phyloP scores from a whole-genome alignment of 2,113 vertebrate species.

The Lonchura striata region DNA sequence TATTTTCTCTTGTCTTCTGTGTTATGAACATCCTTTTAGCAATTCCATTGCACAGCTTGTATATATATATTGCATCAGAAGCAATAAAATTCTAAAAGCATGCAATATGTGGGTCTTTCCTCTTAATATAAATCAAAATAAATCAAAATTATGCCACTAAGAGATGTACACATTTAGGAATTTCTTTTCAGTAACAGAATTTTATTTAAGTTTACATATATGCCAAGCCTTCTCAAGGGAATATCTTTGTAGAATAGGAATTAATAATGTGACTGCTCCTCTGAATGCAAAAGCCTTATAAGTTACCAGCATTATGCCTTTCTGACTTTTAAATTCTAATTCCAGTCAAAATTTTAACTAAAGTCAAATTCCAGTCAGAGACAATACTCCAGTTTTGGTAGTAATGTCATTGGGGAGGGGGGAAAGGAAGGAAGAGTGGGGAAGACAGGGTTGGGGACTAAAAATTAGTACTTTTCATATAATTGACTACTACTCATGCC shows the following conservation, averaged over 20 bases:
- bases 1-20: background rate
- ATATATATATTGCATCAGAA: background rate
- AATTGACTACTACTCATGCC: background rate
- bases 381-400: background rate
- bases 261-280: background rate
- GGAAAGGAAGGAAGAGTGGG: accelerated
- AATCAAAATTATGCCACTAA: background rate
- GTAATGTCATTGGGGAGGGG: background rate
- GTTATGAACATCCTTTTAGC: background rate
- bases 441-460: accelerated
- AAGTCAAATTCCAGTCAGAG: background rate
- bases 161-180: background rate
- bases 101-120: background rate
- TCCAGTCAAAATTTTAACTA: background rate
- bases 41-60: background rate
- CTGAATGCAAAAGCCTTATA: background rate
- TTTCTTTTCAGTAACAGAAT: background rate
- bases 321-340: background rate
- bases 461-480: background rate
- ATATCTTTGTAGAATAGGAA: background rate
- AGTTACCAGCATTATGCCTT: background rate
- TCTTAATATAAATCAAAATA: background rate
- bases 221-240: background rate
- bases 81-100: background rate
- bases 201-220: slow-evolving; percentile 13